Evolutionary conservation across 2,888 invertebrate species (phyloP).

Genomic region (Acrocera orbiculus): DNA sequence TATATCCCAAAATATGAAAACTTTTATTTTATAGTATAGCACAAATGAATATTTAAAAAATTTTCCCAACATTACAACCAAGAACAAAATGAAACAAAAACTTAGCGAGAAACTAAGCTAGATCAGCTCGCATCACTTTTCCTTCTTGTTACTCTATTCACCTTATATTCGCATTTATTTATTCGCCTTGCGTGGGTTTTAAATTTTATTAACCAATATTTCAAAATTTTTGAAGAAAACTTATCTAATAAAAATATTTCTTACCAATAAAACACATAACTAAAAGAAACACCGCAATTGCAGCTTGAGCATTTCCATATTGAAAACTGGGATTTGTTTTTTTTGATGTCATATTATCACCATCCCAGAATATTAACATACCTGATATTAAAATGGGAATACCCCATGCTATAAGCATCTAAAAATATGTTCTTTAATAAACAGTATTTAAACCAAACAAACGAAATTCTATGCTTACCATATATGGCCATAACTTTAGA

Average conservation of each 20-base stretch:
- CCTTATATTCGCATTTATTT: no score
- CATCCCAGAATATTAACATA: conserved; percentile 41
- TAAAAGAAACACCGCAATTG: conserved; percentile 54
- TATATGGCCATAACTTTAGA: conserved; percentile 52
- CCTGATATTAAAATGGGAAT: conserved; percentile 49
- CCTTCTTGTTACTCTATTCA: not conserved
- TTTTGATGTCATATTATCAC: conserved; percentile 31
- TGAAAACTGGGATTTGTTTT: conserved; percentile 59
- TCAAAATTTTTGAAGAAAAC: no score
- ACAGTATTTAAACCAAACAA: conserved; percentile 1
- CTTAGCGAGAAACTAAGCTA: no score
- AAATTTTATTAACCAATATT: no score
- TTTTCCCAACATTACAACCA: no score
- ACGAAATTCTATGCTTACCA: conserved; percentile 28
- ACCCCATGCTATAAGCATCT: conserved; percentile 43
- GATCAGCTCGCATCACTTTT: no score
- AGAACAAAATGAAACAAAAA: no score
- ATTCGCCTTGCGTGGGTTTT: no score
- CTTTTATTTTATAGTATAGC: no score
- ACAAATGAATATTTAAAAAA: no score
- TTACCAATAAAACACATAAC: conserved; percentile 64
- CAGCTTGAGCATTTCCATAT: conserved; percentile 58
- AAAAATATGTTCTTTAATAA: conserved; percentile 17
- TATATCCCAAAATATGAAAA: no score
- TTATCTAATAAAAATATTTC: conserved; percentile 12